These are phyloP conservation scores for Silurus glanis DNA, from an alignment of 2,113 vertebrate genomes.

Conservation along the genomic window DNA sequence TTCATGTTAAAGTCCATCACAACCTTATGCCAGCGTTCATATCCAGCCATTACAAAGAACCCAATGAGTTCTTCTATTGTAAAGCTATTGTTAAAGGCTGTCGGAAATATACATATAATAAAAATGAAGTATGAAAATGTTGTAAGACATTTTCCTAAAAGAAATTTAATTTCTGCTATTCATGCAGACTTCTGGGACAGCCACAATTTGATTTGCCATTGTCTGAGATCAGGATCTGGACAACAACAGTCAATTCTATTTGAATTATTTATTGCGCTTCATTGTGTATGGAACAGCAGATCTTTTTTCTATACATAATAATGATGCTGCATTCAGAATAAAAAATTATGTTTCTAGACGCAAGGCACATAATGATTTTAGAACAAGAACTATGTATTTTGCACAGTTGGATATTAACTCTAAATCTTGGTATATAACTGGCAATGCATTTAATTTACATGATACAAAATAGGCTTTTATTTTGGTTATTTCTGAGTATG, in stretches of 20 bases:
- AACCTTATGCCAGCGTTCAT: too few relatives aligned
- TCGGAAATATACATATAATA: too few relatives aligned
- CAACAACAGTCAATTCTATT: not conserved
- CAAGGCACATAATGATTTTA: not conserved
- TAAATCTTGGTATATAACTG: not conserved
- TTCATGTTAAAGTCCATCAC: too few relatives aligned
- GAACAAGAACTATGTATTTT: not conserved
- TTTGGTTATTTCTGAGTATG: not conserved
- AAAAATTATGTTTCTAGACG: not conserved
- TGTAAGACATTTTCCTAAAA: too few relatives aligned
- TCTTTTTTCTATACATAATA: not conserved
- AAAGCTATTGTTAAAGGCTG: too few relatives aligned
- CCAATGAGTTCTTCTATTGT: too few relatives aligned
- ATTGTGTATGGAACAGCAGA: not conserved
- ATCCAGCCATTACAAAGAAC: too few relatives aligned
- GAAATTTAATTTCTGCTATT: too few relatives aligned
- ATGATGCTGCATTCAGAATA: not conserved
- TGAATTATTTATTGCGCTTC: not conserved
- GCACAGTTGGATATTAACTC: not conserved
- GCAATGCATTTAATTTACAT: not conserved
- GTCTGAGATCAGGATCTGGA: not conserved
- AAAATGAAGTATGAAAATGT: too few relatives aligned
- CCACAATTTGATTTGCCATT: not conserved
- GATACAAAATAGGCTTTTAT: not conserved
- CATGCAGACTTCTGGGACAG: too few relatives aligned